Evolutionary conservation across 2,888 invertebrate species (phyloP).

Genomic region (Biston stratarius): DNA sequence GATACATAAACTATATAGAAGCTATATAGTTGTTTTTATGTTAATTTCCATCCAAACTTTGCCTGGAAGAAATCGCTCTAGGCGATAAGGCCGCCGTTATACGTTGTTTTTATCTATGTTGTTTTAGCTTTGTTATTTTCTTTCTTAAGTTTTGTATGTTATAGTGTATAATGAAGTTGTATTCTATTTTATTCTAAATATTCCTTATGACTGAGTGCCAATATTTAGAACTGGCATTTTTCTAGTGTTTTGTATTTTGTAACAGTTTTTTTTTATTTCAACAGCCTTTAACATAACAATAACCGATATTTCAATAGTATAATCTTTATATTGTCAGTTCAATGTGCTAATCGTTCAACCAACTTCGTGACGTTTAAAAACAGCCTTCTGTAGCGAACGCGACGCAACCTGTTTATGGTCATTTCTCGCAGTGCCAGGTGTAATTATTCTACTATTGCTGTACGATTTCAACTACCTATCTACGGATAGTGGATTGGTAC

Average conservation of each 20-base stretch:
- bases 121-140: too few relatives aligned
- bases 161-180: too few relatives aligned
- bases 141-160: too few relatives aligned
- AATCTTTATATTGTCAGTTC: slow-evolving; percentile 39
- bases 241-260: not conserved
- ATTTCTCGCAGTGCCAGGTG: slow-evolving; percentile 37
- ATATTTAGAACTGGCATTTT: not conserved
- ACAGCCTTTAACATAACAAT: slow-evolving; percentile 3
- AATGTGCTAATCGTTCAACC: slow-evolving; percentile 61
- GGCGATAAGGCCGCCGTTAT: too few relatives aligned
- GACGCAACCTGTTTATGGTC: slow-evolving; percentile 53
- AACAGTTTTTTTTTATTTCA: slow-evolving; percentile 10
- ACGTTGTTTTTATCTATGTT: too few relatives aligned
- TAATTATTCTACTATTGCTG: slow-evolving; percentile 15
- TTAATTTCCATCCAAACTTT: too few relatives aligned
- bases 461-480: not conserved
- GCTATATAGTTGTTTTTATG: too few relatives aligned
- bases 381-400: slow-evolving; percentile 42
- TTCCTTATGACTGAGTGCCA: not conserved
- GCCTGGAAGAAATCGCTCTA: too few relatives aligned
- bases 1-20: too few relatives aligned
- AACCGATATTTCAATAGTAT: slow-evolving; percentile 41
- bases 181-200: too few relatives aligned
- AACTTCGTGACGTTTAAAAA: slow-evolving; percentile 57
- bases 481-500: not conserved